A percentile compares a stretch with the other conserved stretches of the same genome.
Conservation (phyloP, 2,888 invertebrate genomes). For the Oscheius sp. region DNA sequence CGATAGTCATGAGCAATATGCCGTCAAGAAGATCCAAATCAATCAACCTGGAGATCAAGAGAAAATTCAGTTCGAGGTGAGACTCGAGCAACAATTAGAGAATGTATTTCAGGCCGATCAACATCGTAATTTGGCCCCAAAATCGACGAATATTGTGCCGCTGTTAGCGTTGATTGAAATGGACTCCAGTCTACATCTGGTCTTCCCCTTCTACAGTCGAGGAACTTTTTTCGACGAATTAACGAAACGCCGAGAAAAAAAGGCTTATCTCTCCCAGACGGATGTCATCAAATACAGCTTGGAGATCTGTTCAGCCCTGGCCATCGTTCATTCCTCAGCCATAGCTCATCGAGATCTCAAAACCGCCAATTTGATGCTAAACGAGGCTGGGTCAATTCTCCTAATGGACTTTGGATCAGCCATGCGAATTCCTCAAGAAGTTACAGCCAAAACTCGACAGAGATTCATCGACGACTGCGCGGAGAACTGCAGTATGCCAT, state of each 20-base stretch:
- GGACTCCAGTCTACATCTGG: constrained; percentile 26
- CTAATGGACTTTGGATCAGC: constrained; percentile 83
- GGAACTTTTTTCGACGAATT: constrained; percentile 33
- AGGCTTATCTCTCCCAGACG: constrained; percentile 3
- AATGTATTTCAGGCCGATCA: not conserved
- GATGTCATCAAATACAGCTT: constrained; percentile 37
- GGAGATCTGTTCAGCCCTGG: constrained; percentile 49
- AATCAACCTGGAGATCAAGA: constrained; percentile 21
- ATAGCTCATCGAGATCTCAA: constrained; percentile 79
- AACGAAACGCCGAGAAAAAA: not conserved
- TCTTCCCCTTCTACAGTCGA: constrained; percentile 38
- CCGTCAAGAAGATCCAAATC: constrained; percentile 55
- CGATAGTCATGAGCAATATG: constrained; percentile 48
- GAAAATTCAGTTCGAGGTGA: constrained; percentile 33
- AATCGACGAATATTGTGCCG: not conserved
- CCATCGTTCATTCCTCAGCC: constrained; percentile 45
- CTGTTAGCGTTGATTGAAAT: constrained; percentile 18
- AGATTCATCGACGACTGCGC: constrained; percentile 81
- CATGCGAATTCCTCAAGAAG: constrained; percentile 70
- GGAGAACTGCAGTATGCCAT: constrained; percentile 86
- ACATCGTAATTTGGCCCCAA: not conserved
- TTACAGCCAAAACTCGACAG: constrained; percentile 70
- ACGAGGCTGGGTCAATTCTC: constrained; percentile 78
- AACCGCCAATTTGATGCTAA: constrained; percentile 83
- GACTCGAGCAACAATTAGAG: not conserved